Base-by-base conservation (phyloP, 2,113 vertebrate genomes). In the Leptodactylus fuscus region DNA sequence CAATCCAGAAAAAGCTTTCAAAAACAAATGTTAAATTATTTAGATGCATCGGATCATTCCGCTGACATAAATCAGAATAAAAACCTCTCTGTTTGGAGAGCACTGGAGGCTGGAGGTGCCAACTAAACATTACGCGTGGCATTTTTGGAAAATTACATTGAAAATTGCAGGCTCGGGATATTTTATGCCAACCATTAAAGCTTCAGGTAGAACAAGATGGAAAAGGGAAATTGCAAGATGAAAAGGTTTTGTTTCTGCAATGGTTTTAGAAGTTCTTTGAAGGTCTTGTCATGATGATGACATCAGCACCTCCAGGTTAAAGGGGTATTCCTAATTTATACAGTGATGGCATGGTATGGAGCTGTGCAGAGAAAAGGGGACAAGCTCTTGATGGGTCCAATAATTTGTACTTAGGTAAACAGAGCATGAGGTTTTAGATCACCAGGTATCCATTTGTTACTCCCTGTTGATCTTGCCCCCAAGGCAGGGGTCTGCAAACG, bases 21-120 rank as follows among this genome's bases (percentile, higher is more conserved):
- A 80, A 79, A 62, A 80, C 18, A 41, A 80, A 58, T 16, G 22
- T 80, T 80, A 80, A 80, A 80, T 80, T 80, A 80, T 80, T 80
- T 80, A 80, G 36, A 49, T 53, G 44, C 46, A 71, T 82, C 29
- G 15, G 51, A 82, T 70, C 29, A n/a, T 71, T 69, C 41, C n/a
- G 12, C 81, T 71, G 60, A 82, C 62, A 81, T 69, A 81, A 70
- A 69, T 69, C 60, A 70, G 4, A 70, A 70, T 81, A 81, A 81
- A 79, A 48, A 69, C 48, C 32, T 32, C 22, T 82, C 41, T 24
- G 27, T 69, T 67, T 69, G 41, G 55, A 77, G 82, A 65, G 48
- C 60, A 49, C 20, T 20, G 51, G 18, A 62, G 34, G 53, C 10
- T 10, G 18, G 48, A 9, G 24, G 58, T 85, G 83, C 83, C 83